Conservation (phyloP, 1,140 invertebrate species). For the Drosophila nigrodunni region DNA sequence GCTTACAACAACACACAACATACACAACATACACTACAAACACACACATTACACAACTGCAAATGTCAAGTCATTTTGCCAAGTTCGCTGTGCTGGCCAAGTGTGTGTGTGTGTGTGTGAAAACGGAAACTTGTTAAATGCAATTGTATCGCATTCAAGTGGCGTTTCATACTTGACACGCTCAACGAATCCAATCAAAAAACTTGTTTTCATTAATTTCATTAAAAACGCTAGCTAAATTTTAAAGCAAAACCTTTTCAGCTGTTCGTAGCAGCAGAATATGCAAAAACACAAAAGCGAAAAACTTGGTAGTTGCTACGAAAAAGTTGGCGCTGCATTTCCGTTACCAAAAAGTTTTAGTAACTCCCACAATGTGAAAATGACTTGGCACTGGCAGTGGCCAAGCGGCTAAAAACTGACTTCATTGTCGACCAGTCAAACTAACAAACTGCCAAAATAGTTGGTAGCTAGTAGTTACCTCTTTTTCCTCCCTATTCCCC, state of each 20-base stretch:
- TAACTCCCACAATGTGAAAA: constrained; percentile 67
- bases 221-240: constrained; percentile 58
- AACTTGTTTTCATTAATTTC: constrained; percentile 68
- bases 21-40: constrained; percentile 16
- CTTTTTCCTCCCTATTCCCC: not conserved
- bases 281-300: constrained; percentile 53
- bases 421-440: constrained; percentile 73
- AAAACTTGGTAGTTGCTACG: not conserved
- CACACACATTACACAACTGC: not conserved
- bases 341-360: constrained; percentile 63
- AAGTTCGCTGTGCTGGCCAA: constrained; percentile 7
- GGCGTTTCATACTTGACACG: not conserved
- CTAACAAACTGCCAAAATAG: constrained; percentile 77
- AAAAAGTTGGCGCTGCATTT: constrained; percentile 64
- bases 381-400: constrained; percentile 74
- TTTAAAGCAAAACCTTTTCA: constrained; percentile 22
- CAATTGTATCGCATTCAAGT: constrained; percentile 31
- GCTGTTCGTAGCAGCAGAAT: not conserved
- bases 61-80: constrained; percentile 28
- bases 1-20: constrained; percentile 12
- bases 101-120: constrained; percentile 7
- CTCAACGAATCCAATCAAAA: constrained; percentile 4
- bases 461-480: constrained; percentile 22
- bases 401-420: constrained; percentile 69
- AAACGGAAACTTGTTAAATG: constrained; percentile 28